phyloP scores from a whole-genome alignment of 2,797 vertebrate species.

The Mionectes olivaceus region DNA sequence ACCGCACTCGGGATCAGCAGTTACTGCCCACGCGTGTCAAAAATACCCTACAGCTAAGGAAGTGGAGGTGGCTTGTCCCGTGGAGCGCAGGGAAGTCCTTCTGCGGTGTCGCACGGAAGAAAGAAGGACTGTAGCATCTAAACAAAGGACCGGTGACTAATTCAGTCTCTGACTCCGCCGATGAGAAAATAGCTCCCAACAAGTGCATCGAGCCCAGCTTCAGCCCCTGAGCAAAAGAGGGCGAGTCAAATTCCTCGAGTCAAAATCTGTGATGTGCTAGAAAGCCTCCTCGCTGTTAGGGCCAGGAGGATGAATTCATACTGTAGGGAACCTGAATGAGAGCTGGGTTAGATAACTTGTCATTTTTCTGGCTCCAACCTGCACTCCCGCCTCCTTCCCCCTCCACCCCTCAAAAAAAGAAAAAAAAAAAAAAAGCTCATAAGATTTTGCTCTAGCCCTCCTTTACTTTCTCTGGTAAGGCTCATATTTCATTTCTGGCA shows the following conservation, averaged over 20 bases:
- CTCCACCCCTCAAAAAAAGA: not conserved
- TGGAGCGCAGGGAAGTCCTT: not conserved
- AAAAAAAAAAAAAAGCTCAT: not conserved
- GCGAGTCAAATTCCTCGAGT: constrained; percentile 60
- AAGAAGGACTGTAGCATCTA: not conserved
- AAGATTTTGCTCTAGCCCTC: constrained; percentile 19
- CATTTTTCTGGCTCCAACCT: constrained; percentile 15
- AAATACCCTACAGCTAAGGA: not conserved
- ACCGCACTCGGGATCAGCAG: not conserved
- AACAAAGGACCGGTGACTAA: constrained; percentile 30
- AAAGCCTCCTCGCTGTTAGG: constrained; percentile 10
- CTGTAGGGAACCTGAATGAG: not conserved
- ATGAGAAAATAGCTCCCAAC: constrained; percentile 17
- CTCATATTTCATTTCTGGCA: constrained; percentile 70
- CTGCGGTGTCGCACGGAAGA: not conserved
- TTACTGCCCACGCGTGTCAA: not conserved
- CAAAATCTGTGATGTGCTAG: constrained; percentile 6
- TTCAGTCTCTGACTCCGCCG: not conserved
- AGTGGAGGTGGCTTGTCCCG: not conserved
- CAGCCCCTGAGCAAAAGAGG: constrained; percentile 49
- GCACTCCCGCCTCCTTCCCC: not conserved
- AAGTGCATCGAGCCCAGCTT: not conserved
- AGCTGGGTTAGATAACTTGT: constrained; percentile 31
- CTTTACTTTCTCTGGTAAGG: constrained; percentile 11
- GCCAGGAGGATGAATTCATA: not conserved